Conservation (phyloP, 2,797 vertebrate species). For the Percopsis omiscomaycus region DNA sequence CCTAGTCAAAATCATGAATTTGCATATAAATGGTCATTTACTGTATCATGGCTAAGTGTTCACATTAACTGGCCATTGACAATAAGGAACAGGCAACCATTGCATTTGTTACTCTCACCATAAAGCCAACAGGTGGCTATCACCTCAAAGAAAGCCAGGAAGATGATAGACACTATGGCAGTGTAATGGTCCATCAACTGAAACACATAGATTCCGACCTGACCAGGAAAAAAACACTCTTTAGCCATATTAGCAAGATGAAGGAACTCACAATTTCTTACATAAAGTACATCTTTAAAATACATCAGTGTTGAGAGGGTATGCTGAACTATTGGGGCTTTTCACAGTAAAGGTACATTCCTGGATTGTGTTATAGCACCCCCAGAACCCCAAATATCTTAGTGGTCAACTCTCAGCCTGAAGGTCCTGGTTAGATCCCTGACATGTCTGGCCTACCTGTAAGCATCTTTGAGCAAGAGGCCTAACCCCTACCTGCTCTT, state of each 20-base stretch:
- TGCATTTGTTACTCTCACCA: constrained; percentile 58
- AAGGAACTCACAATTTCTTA: neutral
- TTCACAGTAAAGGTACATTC: too few relatives aligned
- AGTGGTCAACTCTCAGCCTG: too few relatives aligned
- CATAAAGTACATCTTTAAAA: too few relatives aligned
- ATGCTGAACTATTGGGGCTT: too few relatives aligned
- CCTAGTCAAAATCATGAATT: constrained; percentile 51
- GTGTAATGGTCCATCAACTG: constrained; percentile 84
- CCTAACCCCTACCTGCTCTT: too few relatives aligned
- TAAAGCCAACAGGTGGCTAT: constrained; percentile 76
- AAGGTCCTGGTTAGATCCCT: too few relatives aligned
- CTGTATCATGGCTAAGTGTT: neutral
- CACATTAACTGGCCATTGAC: neutral
- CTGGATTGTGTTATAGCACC: too few relatives aligned
- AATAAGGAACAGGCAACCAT: neutral
- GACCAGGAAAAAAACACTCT: constrained; percentile 17
- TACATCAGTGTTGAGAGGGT: too few relatives aligned
- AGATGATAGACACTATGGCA: constrained; percentile 80
- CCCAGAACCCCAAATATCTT: too few relatives aligned
- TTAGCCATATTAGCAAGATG: neutral
- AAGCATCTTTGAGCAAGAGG: too few relatives aligned
- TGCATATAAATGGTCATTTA: neutral
- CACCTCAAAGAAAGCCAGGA: constrained; percentile 81
- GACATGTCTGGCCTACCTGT: too few relatives aligned
- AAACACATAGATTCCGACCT: constrained; percentile 82